These are phyloP conservation scores for Camponotus pennsylvanicus DNA, from an alignment of 1,140 invertebrate species.

Conservation along the genomic window DNA sequence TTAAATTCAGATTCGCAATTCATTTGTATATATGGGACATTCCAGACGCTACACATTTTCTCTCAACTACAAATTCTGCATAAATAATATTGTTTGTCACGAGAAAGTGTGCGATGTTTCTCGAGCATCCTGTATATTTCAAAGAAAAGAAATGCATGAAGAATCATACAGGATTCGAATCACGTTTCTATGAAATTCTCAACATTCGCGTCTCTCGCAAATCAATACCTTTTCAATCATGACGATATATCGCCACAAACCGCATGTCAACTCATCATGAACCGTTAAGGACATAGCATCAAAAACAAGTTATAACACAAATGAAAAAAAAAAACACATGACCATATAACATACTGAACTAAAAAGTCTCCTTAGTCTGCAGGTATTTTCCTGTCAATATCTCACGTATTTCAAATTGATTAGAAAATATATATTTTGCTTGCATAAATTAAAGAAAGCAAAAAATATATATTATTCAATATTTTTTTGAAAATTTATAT, in stretches of 20 bases:
- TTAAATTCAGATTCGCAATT: slow-evolving; percentile 6
- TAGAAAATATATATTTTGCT: background rate
- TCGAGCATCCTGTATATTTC: background rate
- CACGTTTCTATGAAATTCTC: slow-evolving; percentile 2
- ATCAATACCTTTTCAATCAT: slow-evolving; percentile 16
- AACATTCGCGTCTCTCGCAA: slow-evolving; percentile 23
- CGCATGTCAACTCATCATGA: background rate
- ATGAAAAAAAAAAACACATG: background rate
- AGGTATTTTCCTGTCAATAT: background rate
- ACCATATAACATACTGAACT: background rate
- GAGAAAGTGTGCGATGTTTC: background rate
- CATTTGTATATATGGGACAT: background rate
- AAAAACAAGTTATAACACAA: background rate
- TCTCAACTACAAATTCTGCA: background rate
- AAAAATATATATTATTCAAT: background rate
- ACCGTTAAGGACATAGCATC: slow-evolving; percentile 19
- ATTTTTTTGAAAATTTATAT: too few species aligned
- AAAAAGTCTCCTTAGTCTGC: background rate
- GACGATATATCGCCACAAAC: slow-evolving; percentile 10
- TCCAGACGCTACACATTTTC: background rate
- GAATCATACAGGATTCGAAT: slow-evolving; percentile 24
- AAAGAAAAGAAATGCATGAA: slow-evolving; percentile 15
- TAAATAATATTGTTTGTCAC: background rate
- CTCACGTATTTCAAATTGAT: background rate
- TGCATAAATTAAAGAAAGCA: background rate